Percentiles rank a stretch among this genome's conserved stretches.
phyloP scores from a whole-genome alignment of 2,113 vertebrate genomes.

The Pontoporia blainvillei region DNA sequence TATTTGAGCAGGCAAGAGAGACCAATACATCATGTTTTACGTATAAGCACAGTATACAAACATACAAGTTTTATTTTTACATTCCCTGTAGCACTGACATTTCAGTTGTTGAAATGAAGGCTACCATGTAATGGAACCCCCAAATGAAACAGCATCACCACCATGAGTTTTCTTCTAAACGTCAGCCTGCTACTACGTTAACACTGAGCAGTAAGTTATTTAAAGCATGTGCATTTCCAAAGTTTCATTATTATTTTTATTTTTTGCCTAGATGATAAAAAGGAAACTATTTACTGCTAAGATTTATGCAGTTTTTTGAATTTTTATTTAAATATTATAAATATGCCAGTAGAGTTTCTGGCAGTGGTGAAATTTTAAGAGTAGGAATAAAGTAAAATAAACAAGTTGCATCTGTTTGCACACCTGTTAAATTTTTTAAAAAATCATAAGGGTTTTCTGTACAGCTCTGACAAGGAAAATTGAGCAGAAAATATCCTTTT shows the following conservation, averaged over 20 bases:
- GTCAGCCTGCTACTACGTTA: neutral
- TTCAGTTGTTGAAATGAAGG: neutral
- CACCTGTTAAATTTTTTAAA: slow-evolving; percentile 1
- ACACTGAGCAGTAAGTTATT: neutral
- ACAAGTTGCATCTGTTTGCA: slow-evolving; percentile 26
- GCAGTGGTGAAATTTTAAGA: slow-evolving; percentile 23
- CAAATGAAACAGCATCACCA: neutral
- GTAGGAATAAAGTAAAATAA: slow-evolving; percentile 23
- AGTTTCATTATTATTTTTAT: neutral
- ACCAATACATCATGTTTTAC: neutral
- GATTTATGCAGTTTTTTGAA: slow-evolving; percentile 3
- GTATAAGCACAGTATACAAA: neutral
- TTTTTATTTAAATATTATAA: slow-evolving; percentile 40
- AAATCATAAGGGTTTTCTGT: neutral
- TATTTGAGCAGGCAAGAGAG: neutral
- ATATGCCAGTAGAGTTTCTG: neutral
- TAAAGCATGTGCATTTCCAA: neutral
- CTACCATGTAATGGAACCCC: too few species aligned
- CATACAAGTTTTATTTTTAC: neutral
- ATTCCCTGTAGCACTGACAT: neutral
- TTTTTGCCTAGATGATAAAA: neutral
- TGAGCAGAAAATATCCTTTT: neutral
- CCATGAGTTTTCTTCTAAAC: neutral
- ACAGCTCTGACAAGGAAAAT: neutral
- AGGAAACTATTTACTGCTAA: slow-evolving; percentile 25